Base-by-base conservation (phyloP, 2,113 vertebrate genomes). In the Talpa occidentalis region DNA sequence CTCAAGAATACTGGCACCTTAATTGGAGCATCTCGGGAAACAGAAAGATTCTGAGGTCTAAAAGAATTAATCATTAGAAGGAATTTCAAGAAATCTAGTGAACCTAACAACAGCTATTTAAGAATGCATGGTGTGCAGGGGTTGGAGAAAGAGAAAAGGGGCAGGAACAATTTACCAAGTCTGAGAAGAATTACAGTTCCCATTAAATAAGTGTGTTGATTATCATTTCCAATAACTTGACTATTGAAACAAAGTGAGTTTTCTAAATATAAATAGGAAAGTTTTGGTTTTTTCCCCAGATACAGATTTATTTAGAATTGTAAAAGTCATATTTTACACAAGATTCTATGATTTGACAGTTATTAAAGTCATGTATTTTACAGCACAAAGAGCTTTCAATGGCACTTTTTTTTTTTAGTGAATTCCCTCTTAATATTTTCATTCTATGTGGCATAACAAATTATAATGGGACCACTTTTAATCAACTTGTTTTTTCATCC, bases 401-500 rank as follows among this genome's bases (percentile, higher is more conserved):
- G 44, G 24, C 32, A 56, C 3, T 77, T 40, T 62, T 64, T 62
- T 64, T 89, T 93, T 91, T 89, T 44, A 67, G n/a, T 90, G 32
- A 94, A 90, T 96, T 67, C 54, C 15, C 10, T 93, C 66, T 91
- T 94, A 94, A 95, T 95, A 86, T 97, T 96, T 97, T 97, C 19
- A 90, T 95, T 93, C 76, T 94, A 76, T 77, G 62, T 93, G 78
- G 93, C 85, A 94, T 90, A 96, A 95, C 89, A 94, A 97, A 94
- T 96, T 96, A 79, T 95, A 97, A 96, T 95, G 94, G 77, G 59
- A 56, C 89, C 94, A 89, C 76, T 96, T 97, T 97, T 97, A 97
- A 98, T 97, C 97, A 96, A 96, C 90, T 95, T 96, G 92, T 92
- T 97, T 98, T 97, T 94, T 95, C 94, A 95, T 95, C 62, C 78